These are phyloP conservation scores for Carlito syrichta DNA, from an alignment of 2,113 vertebrate genomes.

Conservation along the genomic window DNA sequence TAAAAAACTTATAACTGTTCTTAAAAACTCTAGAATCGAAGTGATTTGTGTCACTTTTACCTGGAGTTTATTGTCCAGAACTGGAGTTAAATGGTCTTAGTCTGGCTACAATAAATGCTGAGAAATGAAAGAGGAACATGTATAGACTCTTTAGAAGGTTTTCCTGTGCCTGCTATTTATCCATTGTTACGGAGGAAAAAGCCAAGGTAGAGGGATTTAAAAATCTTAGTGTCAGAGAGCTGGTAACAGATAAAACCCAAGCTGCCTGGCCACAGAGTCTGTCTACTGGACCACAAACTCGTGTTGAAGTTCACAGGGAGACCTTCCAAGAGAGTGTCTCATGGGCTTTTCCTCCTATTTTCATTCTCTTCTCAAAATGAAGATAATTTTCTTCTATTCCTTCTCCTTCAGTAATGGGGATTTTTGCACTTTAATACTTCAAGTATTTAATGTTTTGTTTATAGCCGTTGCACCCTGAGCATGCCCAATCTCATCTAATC, in stretches of 20 bases:
- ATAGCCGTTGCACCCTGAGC: no score
- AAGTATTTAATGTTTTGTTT: background rate
- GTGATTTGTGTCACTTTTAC: background rate
- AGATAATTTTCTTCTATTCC: no score
- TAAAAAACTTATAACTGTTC: background rate
- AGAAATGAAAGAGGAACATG: background rate
- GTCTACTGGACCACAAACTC: background rate
- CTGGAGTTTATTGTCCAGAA: background rate
- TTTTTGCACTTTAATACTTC: background rate
- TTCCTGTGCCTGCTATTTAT: background rate
- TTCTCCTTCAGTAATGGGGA: background rate
- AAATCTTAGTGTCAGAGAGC: background rate
- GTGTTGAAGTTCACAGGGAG: background rate
- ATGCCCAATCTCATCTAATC: no score
- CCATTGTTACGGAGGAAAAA: background rate
- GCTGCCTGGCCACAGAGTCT: background rate
- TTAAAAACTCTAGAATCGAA: background rate
- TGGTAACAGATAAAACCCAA: background rate
- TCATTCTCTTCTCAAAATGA: background rate
- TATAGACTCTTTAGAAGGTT: background rate
- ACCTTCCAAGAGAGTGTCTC: background rate
- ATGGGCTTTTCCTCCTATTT: background rate
- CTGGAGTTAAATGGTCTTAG: background rate
- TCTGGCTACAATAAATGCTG: background rate
- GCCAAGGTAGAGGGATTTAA: background rate